Evolutionary conservation across 2,113 vertebrate genomes (phyloP).

Genomic region (Aepyceros melampus): DNA sequence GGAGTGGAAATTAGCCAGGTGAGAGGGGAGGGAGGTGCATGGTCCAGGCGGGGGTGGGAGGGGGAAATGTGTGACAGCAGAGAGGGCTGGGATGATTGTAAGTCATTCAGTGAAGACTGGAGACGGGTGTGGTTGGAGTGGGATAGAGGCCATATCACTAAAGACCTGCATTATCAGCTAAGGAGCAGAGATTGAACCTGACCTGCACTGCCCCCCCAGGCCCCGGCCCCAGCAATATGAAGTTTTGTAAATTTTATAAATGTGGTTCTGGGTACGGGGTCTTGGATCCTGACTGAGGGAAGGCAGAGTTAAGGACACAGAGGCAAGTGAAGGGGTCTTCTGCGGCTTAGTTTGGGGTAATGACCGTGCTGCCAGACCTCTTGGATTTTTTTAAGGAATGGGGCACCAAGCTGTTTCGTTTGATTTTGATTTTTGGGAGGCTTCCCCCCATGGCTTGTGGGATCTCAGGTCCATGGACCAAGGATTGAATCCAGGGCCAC

Average conservation of each 20-base stretch:
- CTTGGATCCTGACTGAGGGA: not conserved
- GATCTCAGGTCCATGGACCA: not conserved
- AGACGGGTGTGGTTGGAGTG: not conserved
- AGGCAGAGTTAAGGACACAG: not conserved
- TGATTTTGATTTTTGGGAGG: not conserved
- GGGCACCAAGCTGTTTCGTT: not conserved
- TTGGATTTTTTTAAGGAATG: not conserved
- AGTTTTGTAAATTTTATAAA: not conserved
- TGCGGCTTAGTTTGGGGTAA: not conserved
- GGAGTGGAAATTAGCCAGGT: not conserved
- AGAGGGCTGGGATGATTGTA: not conserved
- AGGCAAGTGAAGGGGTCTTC: not conserved
- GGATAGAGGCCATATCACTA: not conserved
- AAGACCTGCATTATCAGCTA: not conserved
- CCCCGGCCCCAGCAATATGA: accelerated
- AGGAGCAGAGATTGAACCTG: not conserved
- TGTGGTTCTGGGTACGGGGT: not conserved
- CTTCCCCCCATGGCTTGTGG: not conserved
- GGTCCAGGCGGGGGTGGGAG: accelerated
- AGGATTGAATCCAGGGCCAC: not conserved
- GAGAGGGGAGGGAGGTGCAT: not conserved
- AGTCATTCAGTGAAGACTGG: not conserved
- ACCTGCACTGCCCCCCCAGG: not conserved
- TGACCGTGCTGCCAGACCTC: not conserved
- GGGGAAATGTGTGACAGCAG: accelerated